Evolutionary conservation across 2,797 vertebrate species (phyloP), one percentile per base, ranked within the genome.

Genomic region (Semotilus atromaculatus): DNA sequence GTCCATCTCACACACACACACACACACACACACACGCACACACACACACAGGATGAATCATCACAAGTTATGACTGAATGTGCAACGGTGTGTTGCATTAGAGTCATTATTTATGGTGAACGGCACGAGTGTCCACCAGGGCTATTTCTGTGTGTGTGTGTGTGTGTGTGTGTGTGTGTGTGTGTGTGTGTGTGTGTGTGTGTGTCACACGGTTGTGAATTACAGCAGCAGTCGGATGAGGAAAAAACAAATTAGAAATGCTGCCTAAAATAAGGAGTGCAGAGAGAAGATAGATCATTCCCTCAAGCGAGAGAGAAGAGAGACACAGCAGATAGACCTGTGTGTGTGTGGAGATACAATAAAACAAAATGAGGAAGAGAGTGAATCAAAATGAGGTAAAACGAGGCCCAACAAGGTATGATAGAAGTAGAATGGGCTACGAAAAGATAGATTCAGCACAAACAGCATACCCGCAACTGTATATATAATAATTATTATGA

Each of bases 351-450:
- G 78, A 76, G 83, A 68, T 40, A 75, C 43, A 21, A 82, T 93
- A 89, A 93, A 86, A 91, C 91, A 94, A 58, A 86, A 64, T 34
- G 74, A 58, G 77, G 66, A 43, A 40, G 64, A 53, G 64, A 53
- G 72, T 6, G 19, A 26, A 83, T 81, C 29, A 58, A 48, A 62
- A 14, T n/a, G 13, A 60, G 36, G 23, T 40, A 14, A 21, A 82
- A 60, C 29, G 36, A 85, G 8, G 4, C n/a, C 53, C 45, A 45
- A 64, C 86, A 80, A 21, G 53, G 38, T 85, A 60, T 85, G 70
- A 75, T 19, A 70, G 80, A 93, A 86, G 92, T 91, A 94, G n/a
- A 82, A 62, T 29, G 55, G 93, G 86, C 91, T 91, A 93, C 38
- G 62, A 58, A 38, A 51, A 43, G 70, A 73, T 51, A 23, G 36